A percentile compares a stretch with the other conserved stretches of the same genome.
These are phyloP conservation scores for Gymnoscopelus microlampas DNA, from an alignment of 2,797 vertebrate genomes.

Conservation along the genomic window DNA sequence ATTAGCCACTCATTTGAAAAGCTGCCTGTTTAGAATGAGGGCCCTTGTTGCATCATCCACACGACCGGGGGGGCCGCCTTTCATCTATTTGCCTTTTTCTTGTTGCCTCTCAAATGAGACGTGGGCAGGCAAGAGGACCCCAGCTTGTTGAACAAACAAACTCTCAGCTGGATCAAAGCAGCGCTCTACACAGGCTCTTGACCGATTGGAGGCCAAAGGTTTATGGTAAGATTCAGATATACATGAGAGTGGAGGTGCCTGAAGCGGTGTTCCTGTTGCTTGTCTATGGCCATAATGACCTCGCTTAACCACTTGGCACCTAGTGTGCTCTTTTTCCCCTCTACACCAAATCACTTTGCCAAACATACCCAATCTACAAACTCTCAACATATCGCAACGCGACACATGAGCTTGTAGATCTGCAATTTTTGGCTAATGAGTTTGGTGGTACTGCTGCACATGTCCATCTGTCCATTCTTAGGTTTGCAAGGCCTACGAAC, in stretches of 20 bases:
- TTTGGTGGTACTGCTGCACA: too few relatives aligned
- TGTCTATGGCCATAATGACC: neutral
- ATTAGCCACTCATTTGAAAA: slow-evolving; percentile 90
- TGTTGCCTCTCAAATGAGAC: slow-evolving; percentile 64
- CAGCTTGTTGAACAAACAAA: slow-evolving; percentile 60
- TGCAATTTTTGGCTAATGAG: too few relatives aligned
- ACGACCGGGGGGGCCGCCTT: slow-evolving; percentile 79
- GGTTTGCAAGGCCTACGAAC: too few relatives aligned
- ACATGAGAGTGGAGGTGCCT: neutral
- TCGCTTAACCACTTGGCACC: too few relatives aligned
- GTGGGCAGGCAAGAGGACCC: slow-evolving; percentile 68
- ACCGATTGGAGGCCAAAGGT: slow-evolving; percentile 8
- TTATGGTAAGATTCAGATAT: slow-evolving; percentile 4
- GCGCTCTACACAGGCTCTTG: slow-evolving; percentile 36
- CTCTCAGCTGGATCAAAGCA: slow-evolving; percentile 45
- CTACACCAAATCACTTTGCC: too few relatives aligned
- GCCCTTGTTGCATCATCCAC: slow-evolving; percentile 83
- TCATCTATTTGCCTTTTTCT: slow-evolving; percentile 67
- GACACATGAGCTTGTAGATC: too few relatives aligned
- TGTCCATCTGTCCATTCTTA: too few relatives aligned
- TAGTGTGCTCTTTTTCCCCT: too few relatives aligned
- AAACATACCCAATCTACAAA: too few relatives aligned
- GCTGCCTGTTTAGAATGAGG: slow-evolving; percentile 84
- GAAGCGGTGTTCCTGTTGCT: neutral
- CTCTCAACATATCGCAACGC: too few relatives aligned